These are phyloP conservation scores for Ceratina japonica DNA, from an alignment of 1,140 invertebrate species.

Conservation along the genomic window DNA sequence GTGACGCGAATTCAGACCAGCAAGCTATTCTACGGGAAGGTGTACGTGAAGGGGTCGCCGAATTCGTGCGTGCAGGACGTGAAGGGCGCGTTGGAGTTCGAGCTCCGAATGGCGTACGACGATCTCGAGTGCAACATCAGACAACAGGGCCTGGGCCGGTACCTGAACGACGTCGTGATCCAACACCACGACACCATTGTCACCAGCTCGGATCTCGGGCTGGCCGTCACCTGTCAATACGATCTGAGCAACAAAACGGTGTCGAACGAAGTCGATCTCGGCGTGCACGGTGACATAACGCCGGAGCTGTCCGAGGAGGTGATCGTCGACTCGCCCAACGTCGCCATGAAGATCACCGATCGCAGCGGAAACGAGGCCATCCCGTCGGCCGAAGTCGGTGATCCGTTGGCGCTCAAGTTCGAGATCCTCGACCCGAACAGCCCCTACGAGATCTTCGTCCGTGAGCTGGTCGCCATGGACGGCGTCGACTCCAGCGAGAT, in stretches of 20 bases:
- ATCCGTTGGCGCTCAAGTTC: conserved; percentile 93
- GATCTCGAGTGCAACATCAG: conserved; percentile 94
- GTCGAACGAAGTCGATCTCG: conserved; percentile 93
- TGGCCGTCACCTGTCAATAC: conserved; percentile 95
- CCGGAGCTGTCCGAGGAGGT: conserved; percentile 90
- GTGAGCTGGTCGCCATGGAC: conserved; percentile 96
- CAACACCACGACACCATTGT: conserved; percentile 97
- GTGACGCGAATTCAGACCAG: conserved; percentile 94
- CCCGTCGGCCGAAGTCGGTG: conserved; percentile 92
- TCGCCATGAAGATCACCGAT: conserved; percentile 96
- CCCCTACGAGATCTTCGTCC: conserved; percentile 96
- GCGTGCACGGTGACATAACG: conserved; percentile 91
- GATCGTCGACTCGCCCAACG: conserved; percentile 94
- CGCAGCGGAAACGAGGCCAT: conserved; percentile 88
- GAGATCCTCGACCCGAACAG: conserved; percentile 94
- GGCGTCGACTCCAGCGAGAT: conserved; percentile 95
- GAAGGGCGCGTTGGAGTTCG: conserved; percentile 90
- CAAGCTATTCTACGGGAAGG: conserved; percentile 95
- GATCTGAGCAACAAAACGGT: conserved; percentile 96
- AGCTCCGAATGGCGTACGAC: conserved; percentile 93
- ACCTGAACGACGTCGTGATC: conserved; percentile 93
- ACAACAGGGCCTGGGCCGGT: conserved; percentile 90
- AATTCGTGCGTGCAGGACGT: conserved; percentile 95
- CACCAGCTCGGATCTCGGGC: conserved; percentile 94
- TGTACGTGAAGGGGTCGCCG: conserved; percentile 95